Evolutionary conservation across 2,888 invertebrate genomes (phyloP), one percentile per base, ranked within the genome.

Genomic region (Limnephilus rhombicus): DNA sequence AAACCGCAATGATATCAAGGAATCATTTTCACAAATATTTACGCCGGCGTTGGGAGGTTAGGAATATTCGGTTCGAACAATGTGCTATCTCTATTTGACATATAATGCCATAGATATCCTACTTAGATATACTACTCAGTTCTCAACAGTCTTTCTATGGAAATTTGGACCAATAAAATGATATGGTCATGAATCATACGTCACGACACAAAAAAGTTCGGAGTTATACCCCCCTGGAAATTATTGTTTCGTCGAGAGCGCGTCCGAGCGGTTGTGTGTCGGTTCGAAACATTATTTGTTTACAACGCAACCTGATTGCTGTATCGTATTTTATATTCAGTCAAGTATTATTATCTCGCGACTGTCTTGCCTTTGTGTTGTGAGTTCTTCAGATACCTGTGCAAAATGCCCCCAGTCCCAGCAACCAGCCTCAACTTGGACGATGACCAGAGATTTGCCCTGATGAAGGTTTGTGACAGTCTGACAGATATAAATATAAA

Each of bases 401-500:
- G 24, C 3, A 86, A 41, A 91, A 96, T 96, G 96, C 95, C 96
- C 93, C 96, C 96, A 24, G 95, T 96, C 80, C 95, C 96, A 80
- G 95, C 95, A 93, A 94, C 94, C 83, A 95, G 96, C 24, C 95
- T 97, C 92, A 96, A 96, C 91, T 96, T 98, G 93, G 97, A 97
- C 90, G 98, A 98, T 95, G 97, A 98, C 94, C 97, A 98, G 94
- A 96, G 97, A 94, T 98, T 98, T 94, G 97, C 97, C 29, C 95
- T 98, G 93, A 98, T 98, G 97, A 98, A 98, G 97, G 98, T 98
- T 68, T 24, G 68, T 68, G 1, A n/a, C n/a, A 24, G 9, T 24
- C 53, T 53, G 53, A 53, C 53, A 53, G 53, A 18, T 53, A 24
- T 68, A 68, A 24, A 68, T 24, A 68, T 68, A 68, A 68, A 68